Percentiles rank a stretch among this genome's conserved stretches.
Evolutionary conservation across 1,140 invertebrate genomes (phyloP).

Genomic region (Adelges cooleyi): DNA sequence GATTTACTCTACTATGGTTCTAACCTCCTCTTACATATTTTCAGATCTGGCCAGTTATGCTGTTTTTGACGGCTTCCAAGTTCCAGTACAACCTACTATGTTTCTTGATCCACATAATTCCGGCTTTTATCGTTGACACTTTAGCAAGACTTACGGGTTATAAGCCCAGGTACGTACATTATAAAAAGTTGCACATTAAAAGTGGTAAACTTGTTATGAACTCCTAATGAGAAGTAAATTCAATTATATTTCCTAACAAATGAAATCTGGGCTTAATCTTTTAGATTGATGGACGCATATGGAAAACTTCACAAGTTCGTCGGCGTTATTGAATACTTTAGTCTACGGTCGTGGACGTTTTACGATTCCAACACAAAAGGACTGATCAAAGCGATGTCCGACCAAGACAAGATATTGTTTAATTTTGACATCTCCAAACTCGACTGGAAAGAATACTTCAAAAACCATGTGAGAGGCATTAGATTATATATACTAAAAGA

Average conservation of each 20-base stretch:
- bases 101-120: slow-evolving; percentile 28
- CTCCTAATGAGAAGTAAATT: no score
- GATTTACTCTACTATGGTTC: no score
- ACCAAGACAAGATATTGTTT: slow-evolving; percentile 51
- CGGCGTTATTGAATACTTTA: slow-evolving; percentile 32
- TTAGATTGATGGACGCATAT: slow-evolving; percentile 56
- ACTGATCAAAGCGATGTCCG: slow-evolving; percentile 45
- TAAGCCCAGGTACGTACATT: slow-evolving; percentile 29
- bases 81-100: slow-evolving; percentile 3
- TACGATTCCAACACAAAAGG: slow-evolving; percentile 42
- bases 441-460: slow-evolving; percentile 55
- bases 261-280: no score
- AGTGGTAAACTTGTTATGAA: no score
- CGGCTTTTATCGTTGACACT: slow-evolving; percentile 21
- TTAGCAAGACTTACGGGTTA: slow-evolving; percentile 17
- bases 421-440: slow-evolving; percentile 54
- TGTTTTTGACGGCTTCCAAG: slow-evolving; percentile 13
- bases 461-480: slow-evolving; percentile 52
- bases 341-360: slow-evolving; percentile 31
- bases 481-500: slow-evolving; percentile 46
- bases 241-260: no score
- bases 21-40: no score
- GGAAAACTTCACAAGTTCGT: slow-evolving; percentile 60
- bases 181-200: no score
- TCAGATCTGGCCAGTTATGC: slow-evolving; percentile 35